Evolutionary conservation across 2,888 invertebrate genomes (phyloP).

Genomic region (Brachyptera risi): DNA sequence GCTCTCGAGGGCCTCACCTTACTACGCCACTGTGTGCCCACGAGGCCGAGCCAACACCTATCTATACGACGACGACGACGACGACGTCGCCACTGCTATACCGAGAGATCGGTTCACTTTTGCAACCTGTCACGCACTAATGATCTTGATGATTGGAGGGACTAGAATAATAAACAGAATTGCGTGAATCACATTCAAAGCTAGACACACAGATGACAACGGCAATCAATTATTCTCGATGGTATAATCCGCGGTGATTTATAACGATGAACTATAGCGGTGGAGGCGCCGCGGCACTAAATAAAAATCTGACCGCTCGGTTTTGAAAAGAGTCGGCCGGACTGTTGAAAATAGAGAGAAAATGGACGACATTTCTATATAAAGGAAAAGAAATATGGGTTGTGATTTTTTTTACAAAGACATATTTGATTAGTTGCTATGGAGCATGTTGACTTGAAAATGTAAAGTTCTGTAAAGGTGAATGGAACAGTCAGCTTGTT

Average conservation of each 20-base stretch:
- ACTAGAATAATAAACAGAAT: background rate
- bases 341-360: background rate
- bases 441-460: no score
- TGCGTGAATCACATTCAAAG: background rate
- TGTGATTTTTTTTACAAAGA: no score
- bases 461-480: no score
- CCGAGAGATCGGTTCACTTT: no score
- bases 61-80: no score
- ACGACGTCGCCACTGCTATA: no score
- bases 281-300: background rate
- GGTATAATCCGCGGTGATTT: background rate
- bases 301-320: background rate
- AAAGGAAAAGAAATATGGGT: no score
- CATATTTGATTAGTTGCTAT: no score
- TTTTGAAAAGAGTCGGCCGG: background rate
- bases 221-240: constrained; percentile 4
- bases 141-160: background rate
- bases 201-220: background rate
- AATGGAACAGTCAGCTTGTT: no score
- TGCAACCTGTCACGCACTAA: background rate
- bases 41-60: no score
- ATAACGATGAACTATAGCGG: background rate
- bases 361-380: background rate
- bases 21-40: no score
- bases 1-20: no score